Evolutionary conservation across 2,888 invertebrate genomes (phyloP).

Genomic region (Athetis lepigone): DNA sequence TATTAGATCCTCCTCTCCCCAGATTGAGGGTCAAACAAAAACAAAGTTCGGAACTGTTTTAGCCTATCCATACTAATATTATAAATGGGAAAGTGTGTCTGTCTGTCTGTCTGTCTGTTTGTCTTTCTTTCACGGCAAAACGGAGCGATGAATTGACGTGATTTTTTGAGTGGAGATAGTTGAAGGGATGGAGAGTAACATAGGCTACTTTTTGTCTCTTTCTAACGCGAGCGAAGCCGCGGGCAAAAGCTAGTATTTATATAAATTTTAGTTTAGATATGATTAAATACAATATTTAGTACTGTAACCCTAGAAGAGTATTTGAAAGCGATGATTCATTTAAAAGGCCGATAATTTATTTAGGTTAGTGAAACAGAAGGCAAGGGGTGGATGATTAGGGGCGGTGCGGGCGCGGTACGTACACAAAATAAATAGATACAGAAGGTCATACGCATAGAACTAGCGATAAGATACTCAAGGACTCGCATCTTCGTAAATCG

Average conservation of each 20-base stretch:
- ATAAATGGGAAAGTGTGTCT: too few species aligned
- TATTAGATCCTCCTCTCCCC: not conserved
- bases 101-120: too few species aligned
- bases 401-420: slow-evolving; percentile 36
- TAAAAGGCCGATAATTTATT: slow-evolving; percentile 71
- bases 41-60: not conserved
- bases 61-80: too few species aligned
- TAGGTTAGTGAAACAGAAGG: slow-evolving; percentile 69
- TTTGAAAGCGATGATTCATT: slow-evolving; percentile 69
- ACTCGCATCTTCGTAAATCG: not conserved
- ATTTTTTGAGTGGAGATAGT: too few species aligned
- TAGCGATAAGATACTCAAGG: not conserved
- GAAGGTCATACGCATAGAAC: slow-evolving; percentile 2
- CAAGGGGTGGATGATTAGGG: slow-evolving; percentile 58
- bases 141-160: too few species aligned
- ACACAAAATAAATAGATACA: slow-evolving; percentile 8
- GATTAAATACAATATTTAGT: slow-evolving; percentile 40
- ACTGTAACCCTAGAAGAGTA: slow-evolving; percentile 55
- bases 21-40: not conserved
- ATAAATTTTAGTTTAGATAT: slow-evolving; percentile 17
- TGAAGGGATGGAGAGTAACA: too few species aligned
- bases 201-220: too few species aligned
- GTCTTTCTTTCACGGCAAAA: too few species aligned
- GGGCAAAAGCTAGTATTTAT: not conserved
- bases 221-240: not conserved